phyloP scores from a whole-genome alignment of 2,888 invertebrate species.

The Fragum fragum region DNA sequence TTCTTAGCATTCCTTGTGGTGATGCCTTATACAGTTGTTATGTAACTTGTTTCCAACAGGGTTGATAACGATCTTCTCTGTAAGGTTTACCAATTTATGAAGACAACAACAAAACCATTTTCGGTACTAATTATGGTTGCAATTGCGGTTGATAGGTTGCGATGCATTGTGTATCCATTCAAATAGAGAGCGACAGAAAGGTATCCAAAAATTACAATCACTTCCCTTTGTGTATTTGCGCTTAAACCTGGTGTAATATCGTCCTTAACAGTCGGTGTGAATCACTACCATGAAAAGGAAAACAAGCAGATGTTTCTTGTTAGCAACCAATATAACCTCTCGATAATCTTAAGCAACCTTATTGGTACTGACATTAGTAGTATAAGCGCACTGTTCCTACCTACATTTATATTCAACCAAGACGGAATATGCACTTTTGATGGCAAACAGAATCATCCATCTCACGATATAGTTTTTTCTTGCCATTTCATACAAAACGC shows the following conservation, averaged over 20 bases:
- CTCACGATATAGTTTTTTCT: constrained; percentile 83
- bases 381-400: too few species aligned
- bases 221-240: constrained; percentile 56
- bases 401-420: constrained; percentile 7
- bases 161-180: constrained; percentile 84
- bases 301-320: too few species aligned
- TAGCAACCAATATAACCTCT: too few species aligned
- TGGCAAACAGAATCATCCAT: constrained; percentile 79
- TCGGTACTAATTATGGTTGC: constrained; percentile 83
- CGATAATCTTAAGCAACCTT: too few species aligned
- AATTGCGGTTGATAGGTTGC: constrained; percentile 80
- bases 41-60: constrained; percentile 78
- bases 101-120: constrained; percentile 82
- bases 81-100: constrained; percentile 82
- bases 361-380: too few species aligned
- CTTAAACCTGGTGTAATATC: constrained; percentile 64
- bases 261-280: constrained; percentile 57
- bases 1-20: constrained; percentile 82
- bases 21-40: constrained; percentile 82
- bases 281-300: neutral
- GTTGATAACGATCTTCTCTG: constrained; percentile 76
- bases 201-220: constrained; percentile 72
- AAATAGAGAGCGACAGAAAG: constrained; percentile 81
- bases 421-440: constrained; percentile 67
- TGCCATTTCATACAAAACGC: constrained; percentile 86